Evolutionary conservation across 30 jellyfish, hydroid and myxozoan genomes (phyloP), one percentile per base, ranked within the genome.

Genomic region (Catostylus mosaicus): DNA sequence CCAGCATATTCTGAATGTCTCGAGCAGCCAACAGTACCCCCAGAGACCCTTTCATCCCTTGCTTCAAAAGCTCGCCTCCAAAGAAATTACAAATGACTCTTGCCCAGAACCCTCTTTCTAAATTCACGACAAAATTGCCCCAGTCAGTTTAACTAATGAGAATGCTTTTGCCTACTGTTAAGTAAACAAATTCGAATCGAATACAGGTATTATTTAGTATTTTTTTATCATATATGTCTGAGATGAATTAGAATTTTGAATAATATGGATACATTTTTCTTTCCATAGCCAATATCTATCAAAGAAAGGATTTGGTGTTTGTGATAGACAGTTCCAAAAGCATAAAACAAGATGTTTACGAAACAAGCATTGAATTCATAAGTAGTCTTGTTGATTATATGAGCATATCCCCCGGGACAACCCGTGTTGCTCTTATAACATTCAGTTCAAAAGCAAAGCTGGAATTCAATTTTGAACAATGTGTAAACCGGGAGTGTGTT

Each of bases 401-500:
- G 50, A 91, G 98, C 75, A 84, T 91, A 24, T 91, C 98, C 9
- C 96, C 96, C 23, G 88, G 96, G 5, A 77, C 98, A 12, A 86
- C 96, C 27, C 77, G 98, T 9, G 84, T 91, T 29, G 90, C 90
- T 24, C 35, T 91, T 2, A 71, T 81, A 33, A 82, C 97, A 23
- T 82, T 89, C 57, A 67, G 77, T 30, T 70, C 90, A 54, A 83
- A 81, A 51, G 75, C 86, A 19, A 38, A 45, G 3, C 57, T 57
- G 14, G 64, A 74, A 23, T 89, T 89, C 67, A 37, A 73, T 22
- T 89, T 89, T 61, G 86, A 82, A 33, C 50, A 83, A 43, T 90
- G 43, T 36, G 97, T 89, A 16, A 89, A 89, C 82, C 59, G 97
- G 47, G 91, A 89, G 75, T 85, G 97, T 48, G 65, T 89, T 12